Conservation (phyloP, 2,797 vertebrate genomes). For the Sarcoramphus papa region DNA sequence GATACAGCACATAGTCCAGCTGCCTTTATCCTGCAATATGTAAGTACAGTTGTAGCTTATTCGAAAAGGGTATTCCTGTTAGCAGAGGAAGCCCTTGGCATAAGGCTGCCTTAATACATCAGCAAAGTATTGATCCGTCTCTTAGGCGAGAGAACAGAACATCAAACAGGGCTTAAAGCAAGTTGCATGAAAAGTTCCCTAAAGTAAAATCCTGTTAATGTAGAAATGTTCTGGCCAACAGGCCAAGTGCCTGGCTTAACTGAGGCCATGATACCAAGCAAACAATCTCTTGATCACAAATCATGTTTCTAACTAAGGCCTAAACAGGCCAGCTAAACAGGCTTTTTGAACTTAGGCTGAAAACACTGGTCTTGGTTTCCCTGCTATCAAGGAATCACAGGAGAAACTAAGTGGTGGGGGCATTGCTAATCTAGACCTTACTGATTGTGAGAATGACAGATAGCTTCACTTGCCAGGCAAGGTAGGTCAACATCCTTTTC, state of each 20-base stretch:
- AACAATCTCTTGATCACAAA: background rate
- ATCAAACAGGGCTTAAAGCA: background rate
- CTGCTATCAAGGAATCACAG: background rate
- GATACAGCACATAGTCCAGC: background rate
- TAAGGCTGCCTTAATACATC: background rate
- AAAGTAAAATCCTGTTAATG: background rate
- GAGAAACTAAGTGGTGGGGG: background rate
- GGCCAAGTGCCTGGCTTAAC: background rate
- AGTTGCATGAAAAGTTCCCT: background rate
- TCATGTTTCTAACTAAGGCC: background rate
- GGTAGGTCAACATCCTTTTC: background rate
- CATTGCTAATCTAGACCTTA: background rate
- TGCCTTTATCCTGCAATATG: background rate
- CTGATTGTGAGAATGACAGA: background rate
- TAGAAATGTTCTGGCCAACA: background rate
- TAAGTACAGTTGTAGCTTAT: background rate
- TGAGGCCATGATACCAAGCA: background rate
- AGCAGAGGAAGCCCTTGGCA: background rate
- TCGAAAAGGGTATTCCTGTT: background rate
- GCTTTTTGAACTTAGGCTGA: background rate
- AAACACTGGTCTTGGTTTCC: background rate
- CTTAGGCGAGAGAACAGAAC: background rate
- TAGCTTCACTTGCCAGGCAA: background rate
- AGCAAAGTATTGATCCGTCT: background rate
- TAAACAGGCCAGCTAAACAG: background rate